These are phyloP conservation scores for Eupelmus urozonus DNA, from an alignment of 2,888 invertebrate genomes.

Conservation along the genomic window DNA sequence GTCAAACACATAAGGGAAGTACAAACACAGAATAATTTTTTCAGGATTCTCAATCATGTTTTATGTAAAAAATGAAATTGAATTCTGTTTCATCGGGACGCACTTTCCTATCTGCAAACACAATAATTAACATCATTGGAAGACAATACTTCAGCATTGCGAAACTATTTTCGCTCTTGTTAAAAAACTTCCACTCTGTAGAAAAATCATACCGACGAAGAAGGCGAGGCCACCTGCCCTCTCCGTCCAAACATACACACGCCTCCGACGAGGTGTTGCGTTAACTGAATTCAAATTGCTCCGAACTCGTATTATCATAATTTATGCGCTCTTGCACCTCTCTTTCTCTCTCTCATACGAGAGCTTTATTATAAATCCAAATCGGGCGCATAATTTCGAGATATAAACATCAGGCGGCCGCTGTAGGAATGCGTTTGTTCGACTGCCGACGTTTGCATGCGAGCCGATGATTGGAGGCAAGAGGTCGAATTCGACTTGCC, in stretches of 20 bases:
- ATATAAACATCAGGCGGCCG: constrained; percentile 67
- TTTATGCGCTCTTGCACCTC: constrained; percentile 73
- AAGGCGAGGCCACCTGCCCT: neutral
- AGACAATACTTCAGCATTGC: no score
- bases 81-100: no score
- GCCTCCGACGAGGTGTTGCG: constrained; percentile 69
- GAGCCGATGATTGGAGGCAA: neutral
- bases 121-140: no score
- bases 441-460: constrained; percentile 15
- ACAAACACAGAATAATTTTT: no score
- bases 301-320: constrained; percentile 72
- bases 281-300: constrained; percentile 76
- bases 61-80: no score
- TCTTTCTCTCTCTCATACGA: constrained; percentile 63
- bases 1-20: no score
- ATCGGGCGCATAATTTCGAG: constrained; percentile 70
- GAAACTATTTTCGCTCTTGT: constrained; percentile 48
- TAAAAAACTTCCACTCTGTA: constrained; percentile 68
- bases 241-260: neutral
- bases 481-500: no score
- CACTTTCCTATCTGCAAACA: no score
- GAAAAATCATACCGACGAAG: constrained; percentile 31
- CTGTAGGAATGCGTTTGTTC: constrained; percentile 33
- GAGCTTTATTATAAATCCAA: constrained; percentile 75
- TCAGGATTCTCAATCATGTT: no score